These are phyloP conservation scores for Beris morrisii DNA, from an alignment of 2,888 invertebrate species.

Conservation along the genomic window DNA sequence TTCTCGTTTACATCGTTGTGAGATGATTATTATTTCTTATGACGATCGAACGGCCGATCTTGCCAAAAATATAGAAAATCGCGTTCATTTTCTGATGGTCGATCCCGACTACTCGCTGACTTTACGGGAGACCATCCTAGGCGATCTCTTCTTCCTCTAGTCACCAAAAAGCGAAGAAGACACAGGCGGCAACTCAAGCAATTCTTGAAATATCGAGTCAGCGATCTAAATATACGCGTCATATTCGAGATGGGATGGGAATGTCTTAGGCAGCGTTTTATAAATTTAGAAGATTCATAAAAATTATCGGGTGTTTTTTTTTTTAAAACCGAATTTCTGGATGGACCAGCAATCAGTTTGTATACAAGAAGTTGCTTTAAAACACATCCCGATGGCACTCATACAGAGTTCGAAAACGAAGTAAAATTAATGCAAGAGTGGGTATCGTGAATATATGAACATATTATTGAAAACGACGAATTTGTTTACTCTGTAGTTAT, in stretches of 20 bases:
- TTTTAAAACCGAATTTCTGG: constrained; percentile 5
- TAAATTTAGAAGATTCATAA: constrained; percentile 39
- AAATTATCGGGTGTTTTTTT: constrained; percentile 10
- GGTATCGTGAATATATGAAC: background rate
- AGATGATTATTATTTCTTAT: constrained; percentile 10
- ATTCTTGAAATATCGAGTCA: constrained; percentile 36
- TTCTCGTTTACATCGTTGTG: constrained; percentile 3
- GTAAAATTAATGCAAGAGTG: background rate
- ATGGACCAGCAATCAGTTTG: background rate
- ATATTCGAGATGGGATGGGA: constrained; percentile 35
- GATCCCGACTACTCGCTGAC: constrained; percentile 18
- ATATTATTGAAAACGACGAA: constrained; percentile 14
- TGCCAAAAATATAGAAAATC: constrained; percentile 26
- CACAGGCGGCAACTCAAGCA: constrained; percentile 24
- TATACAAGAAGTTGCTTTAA: background rate
- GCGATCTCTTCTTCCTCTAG: constrained; percentile 30
- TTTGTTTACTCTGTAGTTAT: constrained; percentile 26
- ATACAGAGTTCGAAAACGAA: background rate
- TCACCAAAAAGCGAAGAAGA: constrained; percentile 34
- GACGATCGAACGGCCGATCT: constrained; percentile 1
- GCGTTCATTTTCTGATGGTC: background rate
- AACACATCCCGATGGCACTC: too few relatives aligned
- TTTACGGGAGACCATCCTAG: constrained; percentile 35
- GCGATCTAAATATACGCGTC: constrained; percentile 38
- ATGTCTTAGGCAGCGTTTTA: constrained; percentile 35